Evolutionary conservation across 1,140 invertebrate genomes (phyloP).

Genomic region (Temnothorax longispinosus): DNA sequence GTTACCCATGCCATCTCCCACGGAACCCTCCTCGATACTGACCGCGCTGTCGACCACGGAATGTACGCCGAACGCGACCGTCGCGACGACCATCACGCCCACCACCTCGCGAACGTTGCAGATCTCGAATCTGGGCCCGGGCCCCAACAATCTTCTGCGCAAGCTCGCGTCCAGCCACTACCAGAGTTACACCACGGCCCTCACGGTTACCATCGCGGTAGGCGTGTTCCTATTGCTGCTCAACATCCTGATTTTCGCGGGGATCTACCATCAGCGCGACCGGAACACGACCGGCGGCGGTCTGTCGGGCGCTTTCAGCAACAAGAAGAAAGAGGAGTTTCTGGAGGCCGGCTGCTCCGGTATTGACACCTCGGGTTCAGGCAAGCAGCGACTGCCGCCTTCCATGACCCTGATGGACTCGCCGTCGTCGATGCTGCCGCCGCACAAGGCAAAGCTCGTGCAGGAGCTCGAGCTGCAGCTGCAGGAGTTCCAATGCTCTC

Average conservation of each 20-base stretch:
- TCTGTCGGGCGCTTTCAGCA: constrained; percentile 80
- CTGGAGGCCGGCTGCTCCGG: constrained; percentile 90
- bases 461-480: constrained; percentile 89
- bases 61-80: constrained; percentile 83
- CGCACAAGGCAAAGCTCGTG: constrained; percentile 88
- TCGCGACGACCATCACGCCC: constrained; percentile 82
- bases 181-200: constrained; percentile 94
- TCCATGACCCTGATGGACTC: constrained; percentile 80
- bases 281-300: constrained; percentile 84
- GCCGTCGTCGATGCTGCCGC: constrained; percentile 85
- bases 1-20: constrained; percentile 83
- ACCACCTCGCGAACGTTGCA: constrained; percentile 78
- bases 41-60: constrained; percentile 79
- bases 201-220: constrained; percentile 97
- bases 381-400: constrained; percentile 87
- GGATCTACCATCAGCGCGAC: constrained; percentile 96
- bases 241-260: constrained; percentile 97
- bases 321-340: constrained; percentile 91
- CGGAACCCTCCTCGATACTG: constrained; percentile 82
- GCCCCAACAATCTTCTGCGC: constrained; percentile 89
- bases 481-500: constrained; percentile 89
- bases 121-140: constrained; percentile 78
- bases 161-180: constrained; percentile 92
- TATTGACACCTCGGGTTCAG: constrained; percentile 87
- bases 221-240: constrained; percentile 95